Evolutionary conservation across 2,113 vertebrate species (phyloP).

Genomic region (Rallus limicola): DNA sequence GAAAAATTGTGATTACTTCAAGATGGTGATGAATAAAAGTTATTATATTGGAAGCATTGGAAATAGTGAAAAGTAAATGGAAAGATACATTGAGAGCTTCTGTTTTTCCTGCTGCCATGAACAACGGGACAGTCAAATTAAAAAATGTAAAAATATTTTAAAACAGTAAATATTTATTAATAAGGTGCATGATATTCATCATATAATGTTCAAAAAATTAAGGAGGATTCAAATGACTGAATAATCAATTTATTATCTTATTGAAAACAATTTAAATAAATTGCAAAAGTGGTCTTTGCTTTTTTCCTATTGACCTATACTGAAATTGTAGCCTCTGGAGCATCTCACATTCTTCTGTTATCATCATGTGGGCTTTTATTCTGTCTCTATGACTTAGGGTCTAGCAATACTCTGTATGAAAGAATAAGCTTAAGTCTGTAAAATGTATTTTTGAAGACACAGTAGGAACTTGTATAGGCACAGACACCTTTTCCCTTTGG

Average conservation of each 20-base stretch:
- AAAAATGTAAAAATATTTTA: background rate
- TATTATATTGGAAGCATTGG: background rate
- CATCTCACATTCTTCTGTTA: background rate
- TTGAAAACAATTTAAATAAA: background rate
- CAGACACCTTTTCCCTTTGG: background rate
- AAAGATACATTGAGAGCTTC: background rate
- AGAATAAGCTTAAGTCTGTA: background rate
- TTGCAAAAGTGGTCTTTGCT: background rate
- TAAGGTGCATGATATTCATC: background rate
- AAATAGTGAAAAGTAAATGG: background rate
- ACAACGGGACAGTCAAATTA: background rate
- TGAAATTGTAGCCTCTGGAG: background rate
- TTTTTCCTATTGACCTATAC: background rate
- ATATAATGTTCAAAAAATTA: background rate
- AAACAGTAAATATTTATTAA: background rate
- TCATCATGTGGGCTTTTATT: background rate
- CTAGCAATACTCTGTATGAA: background rate
- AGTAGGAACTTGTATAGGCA: background rate
- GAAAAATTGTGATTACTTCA: background rate
- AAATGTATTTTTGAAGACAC: background rate
- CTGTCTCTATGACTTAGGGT: background rate
- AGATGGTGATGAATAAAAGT: background rate
- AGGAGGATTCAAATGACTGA: background rate
- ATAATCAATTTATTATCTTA: background rate
- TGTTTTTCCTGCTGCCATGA: background rate